phyloP scores from a whole-genome alignment of 2,888 invertebrate genomes.

The Polietes domitor region DNA sequence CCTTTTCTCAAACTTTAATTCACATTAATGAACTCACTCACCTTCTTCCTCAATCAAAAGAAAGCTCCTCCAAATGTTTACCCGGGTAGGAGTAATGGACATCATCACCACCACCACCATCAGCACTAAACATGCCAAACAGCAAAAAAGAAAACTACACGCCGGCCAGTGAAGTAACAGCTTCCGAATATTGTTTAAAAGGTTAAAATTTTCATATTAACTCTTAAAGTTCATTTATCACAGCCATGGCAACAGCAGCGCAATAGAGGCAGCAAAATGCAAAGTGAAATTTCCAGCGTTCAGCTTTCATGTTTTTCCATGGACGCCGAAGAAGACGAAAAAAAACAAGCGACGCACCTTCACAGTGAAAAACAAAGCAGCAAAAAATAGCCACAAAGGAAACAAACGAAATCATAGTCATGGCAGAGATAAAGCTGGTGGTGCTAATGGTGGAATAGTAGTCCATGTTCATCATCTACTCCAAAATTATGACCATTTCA shows the following conservation, averaged over 20 bases:
- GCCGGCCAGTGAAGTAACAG: conserved; percentile 39
- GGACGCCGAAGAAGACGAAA: background rate
- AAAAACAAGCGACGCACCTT: background rate
- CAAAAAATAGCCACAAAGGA: background rate
- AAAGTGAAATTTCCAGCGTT: conserved; percentile 58
- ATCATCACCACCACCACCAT: background rate
- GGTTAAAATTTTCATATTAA: conserved; percentile 60
- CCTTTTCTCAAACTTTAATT: background rate
- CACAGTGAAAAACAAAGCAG: conserved; percentile 26
- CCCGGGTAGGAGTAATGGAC: background rate
- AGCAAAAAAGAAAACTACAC: conserved; percentile 1
- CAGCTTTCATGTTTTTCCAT: conserved; percentile 45
- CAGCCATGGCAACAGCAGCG: too few relatives aligned
- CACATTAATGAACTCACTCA: background rate
- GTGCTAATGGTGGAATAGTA: background rate
- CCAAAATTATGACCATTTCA: conserved; percentile 28
- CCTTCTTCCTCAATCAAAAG: background rate
- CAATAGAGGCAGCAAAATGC: conserved; percentile 38
- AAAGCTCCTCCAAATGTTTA: conserved; percentile 9
- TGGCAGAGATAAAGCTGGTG: conserved; percentile 1
- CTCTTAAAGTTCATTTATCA: conserved; percentile 65
- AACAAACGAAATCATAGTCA: background rate
- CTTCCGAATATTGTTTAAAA: conserved; percentile 63
- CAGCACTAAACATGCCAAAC: background rate
- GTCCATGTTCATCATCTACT: conserved; percentile 2